phyloP scores from a whole-genome alignment of 2,113 vertebrate genomes.

The Ciconia boyciana region DNA sequence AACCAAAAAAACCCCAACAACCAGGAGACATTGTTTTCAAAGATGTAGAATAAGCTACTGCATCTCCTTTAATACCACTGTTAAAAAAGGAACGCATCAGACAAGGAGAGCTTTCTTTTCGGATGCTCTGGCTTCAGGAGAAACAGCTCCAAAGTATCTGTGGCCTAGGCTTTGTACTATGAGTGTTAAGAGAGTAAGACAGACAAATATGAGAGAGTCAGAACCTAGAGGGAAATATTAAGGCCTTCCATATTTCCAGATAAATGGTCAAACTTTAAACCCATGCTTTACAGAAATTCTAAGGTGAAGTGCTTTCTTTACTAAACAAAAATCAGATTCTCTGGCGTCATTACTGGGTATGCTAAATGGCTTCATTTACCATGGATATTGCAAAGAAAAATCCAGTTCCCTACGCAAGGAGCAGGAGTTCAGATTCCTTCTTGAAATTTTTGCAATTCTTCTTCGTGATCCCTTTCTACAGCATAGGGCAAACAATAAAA shows the following conservation, averaged over 20 bases:
- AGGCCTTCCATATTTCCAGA: not conserved
- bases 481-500: not conserved
- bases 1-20: not conserved
- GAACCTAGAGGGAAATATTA: not conserved
- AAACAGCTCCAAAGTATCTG: not conserved
- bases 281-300: not conserved
- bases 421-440: not conserved
- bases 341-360: not conserved
- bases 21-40: not conserved
- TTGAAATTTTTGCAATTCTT: not conserved
- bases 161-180: not conserved
- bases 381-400: not conserved
- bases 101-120: not conserved
- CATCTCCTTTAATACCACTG: not conserved
- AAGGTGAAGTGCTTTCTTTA: not conserved
- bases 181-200: not conserved
- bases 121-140: not conserved
- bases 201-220: not conserved
- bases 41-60: not conserved
- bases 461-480: not conserved
- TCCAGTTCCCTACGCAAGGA: not conserved
- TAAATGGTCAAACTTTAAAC: not conserved
- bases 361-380: not conserved
- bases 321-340: not conserved
- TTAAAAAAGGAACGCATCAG: not conserved